Evolutionary conservation across 1,140 invertebrate genomes (phyloP).

Genomic region (Cotesia vestalis): DNA sequence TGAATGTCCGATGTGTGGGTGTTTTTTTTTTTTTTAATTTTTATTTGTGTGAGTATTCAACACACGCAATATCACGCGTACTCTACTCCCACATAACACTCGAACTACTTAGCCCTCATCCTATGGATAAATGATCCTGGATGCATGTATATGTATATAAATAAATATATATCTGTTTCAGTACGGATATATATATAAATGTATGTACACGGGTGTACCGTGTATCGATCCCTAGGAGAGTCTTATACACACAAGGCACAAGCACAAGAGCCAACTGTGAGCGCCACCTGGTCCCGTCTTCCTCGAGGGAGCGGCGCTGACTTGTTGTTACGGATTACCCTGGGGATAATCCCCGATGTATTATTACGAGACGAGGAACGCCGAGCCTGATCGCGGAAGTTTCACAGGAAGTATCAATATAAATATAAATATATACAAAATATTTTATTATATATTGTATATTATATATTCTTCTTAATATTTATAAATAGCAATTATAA

Average conservation of each 20-base stretch:
- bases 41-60: neutral
- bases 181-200: neutral
- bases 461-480: too few species aligned
- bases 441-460: too few species aligned
- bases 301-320: constrained; percentile 43
- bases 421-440: too few species aligned
- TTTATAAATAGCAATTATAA: too few species aligned
- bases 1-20: too few species aligned
- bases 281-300: constrained; percentile 52
- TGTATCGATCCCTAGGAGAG: constrained; percentile 42
- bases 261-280: constrained; percentile 37
- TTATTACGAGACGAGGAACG: constrained; percentile 6
- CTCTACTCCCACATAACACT: neutral
- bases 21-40: too few species aligned
- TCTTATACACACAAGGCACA: constrained; percentile 11
- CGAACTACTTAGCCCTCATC: neutral
- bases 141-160: constrained; percentile 10
- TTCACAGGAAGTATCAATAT: too few species aligned
- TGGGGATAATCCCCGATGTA: constrained; percentile 24
- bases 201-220: constrained; percentile 27
- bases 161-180: too few species aligned
- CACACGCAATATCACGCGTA: too few species aligned
- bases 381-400: neutral
- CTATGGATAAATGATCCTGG: neutral
- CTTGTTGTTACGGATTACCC: constrained; percentile 36